Base-by-base conservation (phyloP, 2,797 vertebrate species). In the Mormyrops boulengeri region DNA sequence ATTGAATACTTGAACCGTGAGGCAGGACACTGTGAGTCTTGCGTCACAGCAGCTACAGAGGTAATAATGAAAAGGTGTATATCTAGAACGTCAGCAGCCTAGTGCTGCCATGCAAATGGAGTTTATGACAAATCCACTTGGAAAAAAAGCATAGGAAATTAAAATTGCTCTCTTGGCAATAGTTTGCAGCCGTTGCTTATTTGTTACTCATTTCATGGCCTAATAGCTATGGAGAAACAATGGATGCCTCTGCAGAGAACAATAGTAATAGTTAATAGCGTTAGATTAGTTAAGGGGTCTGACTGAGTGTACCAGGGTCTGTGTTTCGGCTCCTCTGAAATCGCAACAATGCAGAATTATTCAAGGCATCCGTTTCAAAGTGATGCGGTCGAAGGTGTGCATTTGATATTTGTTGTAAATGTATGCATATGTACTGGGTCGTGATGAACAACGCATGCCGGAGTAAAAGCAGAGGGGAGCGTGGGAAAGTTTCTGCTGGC, bases 131-230 rank as follows among this genome's bases (percentile, higher is more conserved):
- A 95, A 94, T 96, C 91, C 93, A 88, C 91, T 87, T 92, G 91
- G 92, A 94, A 12, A 19, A 50, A 34, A 49, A 94, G 14, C 30
- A 60, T 8, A n/a, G 93, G 93, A 95, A 96, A 96, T 95, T 92
- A 94, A 96, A 96, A 97, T 92, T 92, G 90, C 90, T 93, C 92
- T 93, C 90, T 93, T 96, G 93, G 93, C 89, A 96, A 92, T 88
- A 90, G 38, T 91, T 94, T n/a, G 87, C 90, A 3, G 89, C 91
- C 96, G 96, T 94, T 96, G 91, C 87, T 92, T 94, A 94, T 57
- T 53, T 22, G 92, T 94, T 93, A 95, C 94, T 95, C 91, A 94
- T 93, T 95, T 94, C 91, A 47, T 69, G 92, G 80, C 44, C 41
- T 47, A 26, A 84, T 50, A 50, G 47, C 91, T 92, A 91, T 7